Base-by-base conservation (phyloP, 2,113 vertebrate species). In the Corapipo altera region DNA sequence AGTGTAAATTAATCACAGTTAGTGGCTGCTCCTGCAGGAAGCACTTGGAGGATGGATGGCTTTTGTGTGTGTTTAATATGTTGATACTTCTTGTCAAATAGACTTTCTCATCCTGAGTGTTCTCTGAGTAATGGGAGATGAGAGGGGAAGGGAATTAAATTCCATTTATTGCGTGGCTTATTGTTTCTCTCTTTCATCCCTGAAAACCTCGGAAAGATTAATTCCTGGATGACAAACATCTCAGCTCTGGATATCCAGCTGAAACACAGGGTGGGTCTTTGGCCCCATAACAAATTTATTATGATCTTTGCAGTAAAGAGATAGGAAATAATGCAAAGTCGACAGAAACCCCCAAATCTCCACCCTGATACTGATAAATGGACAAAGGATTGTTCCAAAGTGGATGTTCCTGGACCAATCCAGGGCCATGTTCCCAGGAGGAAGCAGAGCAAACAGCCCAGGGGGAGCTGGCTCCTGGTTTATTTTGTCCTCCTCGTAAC, bases 131-230 rank as follows among this genome's bases (percentile, higher is more conserved):
- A 87, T 79, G 71, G 81, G 69, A 94, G 76, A 94, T 86, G 66
- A 94, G 95, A 88, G 51, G 74, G 35, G 66, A 87, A 93, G 70
- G 61, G 91, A 96, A 87, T 95, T 78, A 93, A 95, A 69, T 89
- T 49, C 71, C 33, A 30, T 91, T 95, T 96, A 66, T 89, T 94
- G 61, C 24, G n/a, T 4, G 32, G 33, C 75, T 92, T 95, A 72
- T 88, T 95, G 81, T 96, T 86, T 94, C 69, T 76, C 51, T 94
- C 20, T 77, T 91, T 91, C 55, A 57, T 92, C 73, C 62, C 76
- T 78, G 91, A 84, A 93, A 96, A 69, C 65, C 57, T 90, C 41
- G 21, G 3, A 35, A 92, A 92, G 85, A 79, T 81, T 78, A 91
- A 94, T 93, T 94, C 93, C 48, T 49, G 73, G 69, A 67, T 91